Evolutionary conservation across 1,140 invertebrate genomes (phyloP).

Genomic region (Coboldia fuscipes): DNA sequence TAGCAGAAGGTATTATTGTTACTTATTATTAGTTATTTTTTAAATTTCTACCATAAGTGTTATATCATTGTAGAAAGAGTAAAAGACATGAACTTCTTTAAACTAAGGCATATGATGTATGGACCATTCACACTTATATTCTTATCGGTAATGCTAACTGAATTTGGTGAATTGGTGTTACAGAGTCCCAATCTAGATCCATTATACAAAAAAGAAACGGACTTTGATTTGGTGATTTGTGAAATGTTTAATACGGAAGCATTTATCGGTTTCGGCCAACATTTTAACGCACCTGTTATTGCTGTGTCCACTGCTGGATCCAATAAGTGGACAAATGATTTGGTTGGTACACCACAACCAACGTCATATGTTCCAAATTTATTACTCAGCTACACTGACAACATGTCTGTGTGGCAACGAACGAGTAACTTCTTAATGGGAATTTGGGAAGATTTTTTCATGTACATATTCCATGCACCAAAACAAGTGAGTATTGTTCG

Average conservation of each 20-base stretch:
- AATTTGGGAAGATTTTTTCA: slow-evolving; percentile 4
- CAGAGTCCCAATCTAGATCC: not conserved
- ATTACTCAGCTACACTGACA: slow-evolving; percentile 10
- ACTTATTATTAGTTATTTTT: too few relatives aligned
- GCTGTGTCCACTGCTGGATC: slow-evolving; percentile 15
- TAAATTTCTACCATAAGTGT: too few relatives aligned
- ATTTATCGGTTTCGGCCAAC: slow-evolving; percentile 13
- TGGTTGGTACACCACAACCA: slow-evolving; percentile 18
- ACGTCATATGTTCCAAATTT: slow-evolving; percentile 17
- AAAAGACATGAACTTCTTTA: too few relatives aligned
- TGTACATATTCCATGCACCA: slow-evolving; percentile 8
- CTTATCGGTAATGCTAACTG: too few relatives aligned
- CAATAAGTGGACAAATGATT: slow-evolving; percentile 7
- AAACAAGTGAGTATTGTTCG: slow-evolving; percentile 10
- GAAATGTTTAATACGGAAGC: slow-evolving; percentile 18
- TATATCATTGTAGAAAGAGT: too few relatives aligned
- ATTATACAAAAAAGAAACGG: slow-evolving; percentile 5
- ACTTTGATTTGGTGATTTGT: slow-evolving; percentile 16
- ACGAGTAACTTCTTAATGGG: slow-evolving; percentile 14
- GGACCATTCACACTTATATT: too few relatives aligned
- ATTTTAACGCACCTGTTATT: slow-evolving; percentile 17
- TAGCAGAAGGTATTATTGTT: too few relatives aligned
- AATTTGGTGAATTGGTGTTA: not conserved
- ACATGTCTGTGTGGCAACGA: slow-evolving; percentile 23
- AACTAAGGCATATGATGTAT: too few relatives aligned